phyloP scores from a whole-genome alignment of 2,797 vertebrate genomes.

The Acipenser ruthenus region DNA sequence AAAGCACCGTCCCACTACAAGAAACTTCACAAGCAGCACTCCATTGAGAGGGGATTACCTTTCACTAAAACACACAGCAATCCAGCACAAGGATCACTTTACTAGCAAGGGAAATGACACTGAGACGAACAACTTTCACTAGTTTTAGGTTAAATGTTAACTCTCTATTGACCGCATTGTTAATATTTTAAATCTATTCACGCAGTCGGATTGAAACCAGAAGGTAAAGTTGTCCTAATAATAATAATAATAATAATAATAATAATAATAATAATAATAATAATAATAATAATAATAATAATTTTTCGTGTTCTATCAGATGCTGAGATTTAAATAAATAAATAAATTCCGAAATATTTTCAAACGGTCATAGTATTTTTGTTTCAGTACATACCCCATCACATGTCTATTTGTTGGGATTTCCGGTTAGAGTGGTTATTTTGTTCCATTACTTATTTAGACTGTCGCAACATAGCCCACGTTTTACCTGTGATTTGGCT shows the following conservation, averaged over 20 bases:
- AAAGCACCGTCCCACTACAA: conserved; percentile 22
- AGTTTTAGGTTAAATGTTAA: conserved; percentile 16
- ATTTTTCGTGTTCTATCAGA: no score
- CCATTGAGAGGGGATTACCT: conserved; percentile 30
- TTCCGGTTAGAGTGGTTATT: no score
- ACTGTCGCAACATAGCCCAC: no score
- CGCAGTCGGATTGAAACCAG: no score
- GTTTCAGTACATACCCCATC: no score
- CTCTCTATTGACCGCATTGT: background rate
- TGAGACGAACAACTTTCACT: conserved; percentile 16
- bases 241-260: background rate
- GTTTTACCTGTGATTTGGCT: no score
- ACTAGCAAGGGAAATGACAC: conserved; percentile 22
- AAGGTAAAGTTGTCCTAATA: background rate
- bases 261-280: background rate
- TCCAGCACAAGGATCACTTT: conserved; percentile 21
- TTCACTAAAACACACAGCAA: conserved; percentile 30
- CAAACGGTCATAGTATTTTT: no score
- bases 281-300: background rate
- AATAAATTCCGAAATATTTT: no score
- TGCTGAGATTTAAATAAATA: no score
- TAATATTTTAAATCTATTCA: background rate
- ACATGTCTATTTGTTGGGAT: no score
- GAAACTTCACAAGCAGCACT: conserved; percentile 28
- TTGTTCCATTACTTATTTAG: no score